Evolutionary conservation across 2,888 invertebrate species (phyloP).

Genomic region (Julus scandinavius): DNA sequence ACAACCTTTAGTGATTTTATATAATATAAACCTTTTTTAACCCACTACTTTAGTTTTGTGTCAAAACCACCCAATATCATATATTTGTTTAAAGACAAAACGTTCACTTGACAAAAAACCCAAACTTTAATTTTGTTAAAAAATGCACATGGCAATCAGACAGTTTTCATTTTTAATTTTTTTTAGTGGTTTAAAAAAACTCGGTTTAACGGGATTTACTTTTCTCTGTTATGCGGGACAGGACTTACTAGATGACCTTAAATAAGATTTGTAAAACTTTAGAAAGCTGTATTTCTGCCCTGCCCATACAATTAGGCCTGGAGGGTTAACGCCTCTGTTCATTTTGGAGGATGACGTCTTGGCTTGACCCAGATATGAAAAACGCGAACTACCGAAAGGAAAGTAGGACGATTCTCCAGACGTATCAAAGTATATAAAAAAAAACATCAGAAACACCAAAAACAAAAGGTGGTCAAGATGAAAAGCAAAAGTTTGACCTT

Average conservation of each 20-base stretch:
- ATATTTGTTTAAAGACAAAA: too few relatives aligned
- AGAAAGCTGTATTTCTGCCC: neutral
- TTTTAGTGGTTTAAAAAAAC: too few relatives aligned
- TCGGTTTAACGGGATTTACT: too few relatives aligned
- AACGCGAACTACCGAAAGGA: neutral
- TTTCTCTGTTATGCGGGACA: too few relatives aligned
- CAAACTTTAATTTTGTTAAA: too few relatives aligned
- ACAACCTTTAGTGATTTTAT: too few relatives aligned
- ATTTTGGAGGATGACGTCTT: neutral
- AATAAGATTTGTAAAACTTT: neutral
- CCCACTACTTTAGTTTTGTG: too few relatives aligned
- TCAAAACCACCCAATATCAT: too few relatives aligned
- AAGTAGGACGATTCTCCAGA: neutral
- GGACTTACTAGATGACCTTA: neutral
- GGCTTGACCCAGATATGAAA: neutral
- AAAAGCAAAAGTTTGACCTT: neutral
- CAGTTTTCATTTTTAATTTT: too few relatives aligned
- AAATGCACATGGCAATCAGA: too few relatives aligned
- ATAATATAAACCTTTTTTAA: too few relatives aligned
- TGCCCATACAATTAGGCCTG: slow-evolving; percentile 10
- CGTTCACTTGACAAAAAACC: too few relatives aligned
- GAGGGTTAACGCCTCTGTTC: neutral
- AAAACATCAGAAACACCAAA: neutral
- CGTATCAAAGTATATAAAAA: neutral
- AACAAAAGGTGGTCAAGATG: neutral